phyloP scores from a whole-genome alignment of 2,888 invertebrate species.

The Macrophya alboannulata region DNA sequence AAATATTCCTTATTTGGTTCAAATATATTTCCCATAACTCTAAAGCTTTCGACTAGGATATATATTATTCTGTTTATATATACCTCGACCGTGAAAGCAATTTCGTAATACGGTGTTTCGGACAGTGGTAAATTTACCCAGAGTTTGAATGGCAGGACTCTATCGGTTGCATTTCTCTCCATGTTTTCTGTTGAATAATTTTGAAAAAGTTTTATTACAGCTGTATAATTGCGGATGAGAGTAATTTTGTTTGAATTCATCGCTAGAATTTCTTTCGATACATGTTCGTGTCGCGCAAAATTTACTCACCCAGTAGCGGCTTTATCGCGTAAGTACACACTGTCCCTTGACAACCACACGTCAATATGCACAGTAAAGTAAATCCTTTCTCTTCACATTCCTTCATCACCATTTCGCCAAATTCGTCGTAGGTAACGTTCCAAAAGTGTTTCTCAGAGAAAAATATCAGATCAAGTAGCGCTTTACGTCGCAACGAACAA shows the following conservation, averaged over 20 bases:
- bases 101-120: conserved; percentile 66
- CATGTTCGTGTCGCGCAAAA: background rate
- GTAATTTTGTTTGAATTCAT: background rate
- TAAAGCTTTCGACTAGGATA: background rate
- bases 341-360: conserved; percentile 61
- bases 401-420: conserved; percentile 59
- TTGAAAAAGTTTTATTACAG: background rate
- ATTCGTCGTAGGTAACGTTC: conserved; percentile 60
- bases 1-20: background rate
- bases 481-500: conserved; percentile 57
- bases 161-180: conserved; percentile 64
- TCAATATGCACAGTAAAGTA: conserved; percentile 57
- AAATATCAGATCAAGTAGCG: conserved; percentile 58
- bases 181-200: conserved; percentile 61
- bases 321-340: background rate
- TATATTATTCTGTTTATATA: conserved; percentile 18
- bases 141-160: conserved; percentile 66
- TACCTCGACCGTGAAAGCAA: conserved; percentile 64
- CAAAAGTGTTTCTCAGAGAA: conserved; percentile 25
- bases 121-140: conserved; percentile 63
- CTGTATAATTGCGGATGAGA: background rate
- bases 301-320: conserved; percentile 12
- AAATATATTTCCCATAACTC: background rate
- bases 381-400: conserved; percentile 62
- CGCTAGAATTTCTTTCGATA: background rate